A percentile compares a stretch with the other conserved stretches of the same genome.
These are phyloP conservation scores for Drosophila silvestris DNA, from an alignment of 2,888 invertebrate species.

Conservation along the genomic window DNA sequence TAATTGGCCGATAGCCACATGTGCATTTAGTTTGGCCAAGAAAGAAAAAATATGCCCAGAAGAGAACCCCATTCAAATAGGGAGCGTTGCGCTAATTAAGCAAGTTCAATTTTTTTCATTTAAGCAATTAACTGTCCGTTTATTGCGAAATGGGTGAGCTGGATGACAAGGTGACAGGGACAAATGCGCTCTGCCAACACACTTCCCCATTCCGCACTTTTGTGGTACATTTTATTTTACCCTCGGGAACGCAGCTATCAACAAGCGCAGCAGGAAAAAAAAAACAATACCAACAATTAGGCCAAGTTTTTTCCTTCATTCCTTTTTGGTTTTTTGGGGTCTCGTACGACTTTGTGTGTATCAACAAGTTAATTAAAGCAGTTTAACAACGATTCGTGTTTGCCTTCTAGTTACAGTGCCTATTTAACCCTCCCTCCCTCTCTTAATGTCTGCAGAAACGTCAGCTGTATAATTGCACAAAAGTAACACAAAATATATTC, in stretches of 20 bases:
- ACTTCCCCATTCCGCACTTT: not conserved
- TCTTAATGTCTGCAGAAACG: not conserved
- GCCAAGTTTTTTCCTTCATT: slow-evolving; percentile 30
- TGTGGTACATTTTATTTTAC: slow-evolving; percentile 68
- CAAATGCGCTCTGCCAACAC: slow-evolving; percentile 20
- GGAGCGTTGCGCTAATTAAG: slow-evolving; percentile 56
- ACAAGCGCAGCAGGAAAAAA: not conserved
- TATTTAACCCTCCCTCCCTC: not conserved
- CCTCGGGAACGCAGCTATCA: slow-evolving; percentile 40
- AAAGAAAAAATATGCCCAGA: not conserved
- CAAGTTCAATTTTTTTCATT: slow-evolving; percentile 66
- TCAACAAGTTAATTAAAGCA: slow-evolving; percentile 81
- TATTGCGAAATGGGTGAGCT: slow-evolving; percentile 56
- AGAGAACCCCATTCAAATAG: not conserved
- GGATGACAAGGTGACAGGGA: slow-evolving; percentile 45
- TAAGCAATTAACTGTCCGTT: slow-evolving; percentile 67
- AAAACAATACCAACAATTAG: slow-evolving; percentile 22
- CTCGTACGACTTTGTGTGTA: slow-evolving; percentile 54
- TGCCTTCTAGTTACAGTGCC: slow-evolving; percentile 9
- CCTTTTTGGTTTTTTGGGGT: slow-evolving; percentile 18
- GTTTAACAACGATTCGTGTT: slow-evolving; percentile 68
- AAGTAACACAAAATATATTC: not conserved
- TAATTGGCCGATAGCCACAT: slow-evolving; percentile 43
- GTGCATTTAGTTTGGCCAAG: slow-evolving; percentile 19
- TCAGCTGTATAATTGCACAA: not conserved